phyloP scores from a whole-genome alignment of 1,140 invertebrate species.

The Papilio helenus region DNA sequence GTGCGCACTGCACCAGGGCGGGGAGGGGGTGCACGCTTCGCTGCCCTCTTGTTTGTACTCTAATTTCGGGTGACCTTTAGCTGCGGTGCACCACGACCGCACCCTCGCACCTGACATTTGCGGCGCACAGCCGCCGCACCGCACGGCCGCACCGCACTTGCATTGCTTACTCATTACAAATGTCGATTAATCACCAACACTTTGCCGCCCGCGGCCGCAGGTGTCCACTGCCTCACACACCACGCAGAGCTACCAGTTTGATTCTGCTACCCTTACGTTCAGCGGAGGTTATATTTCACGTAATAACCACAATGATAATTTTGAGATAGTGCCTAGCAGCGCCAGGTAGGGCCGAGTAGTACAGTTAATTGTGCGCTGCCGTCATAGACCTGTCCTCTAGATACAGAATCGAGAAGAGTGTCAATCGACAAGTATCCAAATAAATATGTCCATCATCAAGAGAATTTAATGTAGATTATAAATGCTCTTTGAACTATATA shows the following conservation, averaged over 20 bases:
- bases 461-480: too few species aligned
- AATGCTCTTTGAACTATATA: too few species aligned
- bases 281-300: too few species aligned
- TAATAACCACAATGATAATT: too few species aligned
- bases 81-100: constrained; percentile 8
- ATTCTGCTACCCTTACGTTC: not conserved
- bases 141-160: not conserved
- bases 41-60: constrained; percentile 11
- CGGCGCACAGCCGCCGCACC: not conserved
- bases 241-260: not conserved
- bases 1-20: not conserved
- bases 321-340: too few species aligned
- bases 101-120: constrained; percentile 8
- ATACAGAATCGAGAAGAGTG: too few species aligned
- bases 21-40: not conserved
- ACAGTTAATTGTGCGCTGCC: too few species aligned
- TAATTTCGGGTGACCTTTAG: constrained; percentile 33
- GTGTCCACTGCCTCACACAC: not conserved
- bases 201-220: not conserved
- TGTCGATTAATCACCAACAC: not conserved
- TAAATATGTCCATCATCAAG: too few species aligned
- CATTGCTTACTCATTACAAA: not conserved
- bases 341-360: too few species aligned
- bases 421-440: too few species aligned
- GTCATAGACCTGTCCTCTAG: too few species aligned